Evolutionary conservation across 2,113 vertebrate species (phyloP).

Genomic region (Gyps fulvus): DNA sequence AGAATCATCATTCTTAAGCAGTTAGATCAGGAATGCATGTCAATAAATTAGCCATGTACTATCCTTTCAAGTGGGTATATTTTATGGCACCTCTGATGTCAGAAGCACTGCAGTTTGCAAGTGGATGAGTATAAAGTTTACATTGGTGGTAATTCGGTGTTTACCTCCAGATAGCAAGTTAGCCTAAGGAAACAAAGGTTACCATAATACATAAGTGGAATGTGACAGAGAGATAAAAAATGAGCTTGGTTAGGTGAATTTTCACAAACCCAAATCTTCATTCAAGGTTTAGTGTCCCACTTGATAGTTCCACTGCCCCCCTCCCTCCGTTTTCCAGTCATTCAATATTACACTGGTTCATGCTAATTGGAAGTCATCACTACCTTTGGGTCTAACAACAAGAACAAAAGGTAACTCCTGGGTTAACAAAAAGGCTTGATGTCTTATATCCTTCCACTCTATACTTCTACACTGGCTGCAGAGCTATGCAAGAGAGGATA

Average conservation of each 20-base stretch:
- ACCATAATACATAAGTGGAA: background rate
- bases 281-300: background rate
- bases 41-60: background rate
- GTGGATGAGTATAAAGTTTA: background rate
- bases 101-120: background rate
- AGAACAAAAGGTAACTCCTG: background rate
- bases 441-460: background rate
- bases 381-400: background rate
- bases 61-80: background rate
- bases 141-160: background rate
- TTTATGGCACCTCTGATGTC: background rate
- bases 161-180: slow-evolving; percentile 19
- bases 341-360: background rate
- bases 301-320: background rate
- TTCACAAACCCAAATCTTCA: background rate
- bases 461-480: background rate
- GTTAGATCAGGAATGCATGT: background rate
- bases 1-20: background rate
- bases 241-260: background rate
- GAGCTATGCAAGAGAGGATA: background rate
- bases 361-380: background rate
- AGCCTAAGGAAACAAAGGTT: slow-evolving; percentile 1
- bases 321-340: background rate
- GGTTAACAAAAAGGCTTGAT: background rate
- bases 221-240: background rate